Conservation (phyloP, 2,113 vertebrate species). For the Vulpes lagopus region DNA sequence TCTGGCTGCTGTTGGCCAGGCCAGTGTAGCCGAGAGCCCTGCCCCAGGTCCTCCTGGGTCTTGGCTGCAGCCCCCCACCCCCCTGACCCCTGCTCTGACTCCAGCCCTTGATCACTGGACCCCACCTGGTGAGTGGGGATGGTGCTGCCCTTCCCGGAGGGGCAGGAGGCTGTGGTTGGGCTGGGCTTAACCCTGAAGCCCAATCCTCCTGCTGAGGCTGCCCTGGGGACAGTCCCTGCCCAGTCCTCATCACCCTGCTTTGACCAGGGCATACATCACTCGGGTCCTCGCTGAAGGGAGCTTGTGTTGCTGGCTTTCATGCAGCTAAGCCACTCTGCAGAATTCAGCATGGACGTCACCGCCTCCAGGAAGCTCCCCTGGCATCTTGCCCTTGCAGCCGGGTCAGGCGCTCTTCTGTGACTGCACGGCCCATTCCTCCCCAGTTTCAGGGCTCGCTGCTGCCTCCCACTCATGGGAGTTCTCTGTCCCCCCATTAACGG, state of each 20-base stretch:
- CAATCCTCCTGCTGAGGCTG: background rate
- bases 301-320: background rate
- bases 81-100: fast-evolving
- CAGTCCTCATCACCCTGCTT: fast-evolving
- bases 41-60: no score
- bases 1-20: fast-evolving
- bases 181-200: no score
- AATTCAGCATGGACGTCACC: fast-evolving
- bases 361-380: background rate
- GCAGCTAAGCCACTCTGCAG: fast-evolving
- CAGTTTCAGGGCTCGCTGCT: background rate
- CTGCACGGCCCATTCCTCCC: fast-evolving
- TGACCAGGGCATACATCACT: background rate
- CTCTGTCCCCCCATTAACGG: background rate
- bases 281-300: background rate
- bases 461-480: fast-evolving
- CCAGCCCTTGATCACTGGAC: background rate
- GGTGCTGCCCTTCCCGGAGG: background rate
- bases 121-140: background rate
- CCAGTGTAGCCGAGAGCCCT: fast-evolving
- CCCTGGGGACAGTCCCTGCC: fast-evolving
- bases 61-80: background rate
- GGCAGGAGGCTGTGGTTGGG: background rate
- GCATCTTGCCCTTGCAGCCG: fast-evolving
- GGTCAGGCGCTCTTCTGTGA: background rate